Conservation (phyloP, 1,140 invertebrate species). For the Drosophila obscura region DNA sequence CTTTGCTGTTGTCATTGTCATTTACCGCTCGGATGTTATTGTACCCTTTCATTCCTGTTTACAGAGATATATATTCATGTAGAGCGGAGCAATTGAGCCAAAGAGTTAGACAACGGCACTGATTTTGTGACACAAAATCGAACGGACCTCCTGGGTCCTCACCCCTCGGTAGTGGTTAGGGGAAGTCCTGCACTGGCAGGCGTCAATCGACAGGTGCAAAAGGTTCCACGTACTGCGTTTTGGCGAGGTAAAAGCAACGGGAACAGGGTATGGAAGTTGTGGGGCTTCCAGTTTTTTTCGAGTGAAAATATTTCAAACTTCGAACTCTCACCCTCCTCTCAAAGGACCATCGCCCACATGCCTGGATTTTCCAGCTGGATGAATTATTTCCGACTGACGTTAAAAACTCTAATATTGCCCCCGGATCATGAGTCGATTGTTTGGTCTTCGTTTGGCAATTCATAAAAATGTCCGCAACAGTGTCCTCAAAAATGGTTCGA, state of each 20-base stretch:
- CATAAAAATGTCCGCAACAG: constrained; percentile 72
- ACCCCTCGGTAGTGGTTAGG: neutral
- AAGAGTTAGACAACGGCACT: constrained; percentile 52
- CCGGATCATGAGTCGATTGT: constrained; percentile 34
- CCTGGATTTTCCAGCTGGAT: constrained; percentile 21
- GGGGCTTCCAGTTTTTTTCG: neutral
- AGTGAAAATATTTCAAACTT: constrained; percentile 9
- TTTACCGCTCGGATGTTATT: neutral
- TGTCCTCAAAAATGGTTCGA: constrained; percentile 24
- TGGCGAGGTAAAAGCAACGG: constrained; percentile 9
- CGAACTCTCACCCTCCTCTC: neutral
- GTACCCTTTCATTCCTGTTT: constrained; percentile 31
- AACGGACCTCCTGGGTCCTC: neutral
- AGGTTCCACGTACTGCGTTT: constrained; percentile 45
- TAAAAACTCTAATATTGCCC: constrained; percentile 57
- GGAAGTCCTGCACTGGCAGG: constrained; percentile 13
- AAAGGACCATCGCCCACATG: constrained; percentile 36
- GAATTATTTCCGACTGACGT: constrained; percentile 44
- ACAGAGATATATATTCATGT: constrained; percentile 4
- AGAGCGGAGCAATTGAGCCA: constrained; percentile 33
- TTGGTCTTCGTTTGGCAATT: constrained; percentile 36
- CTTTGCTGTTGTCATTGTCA: constrained; percentile 22
- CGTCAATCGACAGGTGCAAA: constrained; percentile 55
- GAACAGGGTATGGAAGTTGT: constrained; percentile 5
- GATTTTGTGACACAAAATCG: neutral